Base-by-base conservation (phyloP, 2,797 vertebrate genomes). In the Anguilla pacifica region DNA sequence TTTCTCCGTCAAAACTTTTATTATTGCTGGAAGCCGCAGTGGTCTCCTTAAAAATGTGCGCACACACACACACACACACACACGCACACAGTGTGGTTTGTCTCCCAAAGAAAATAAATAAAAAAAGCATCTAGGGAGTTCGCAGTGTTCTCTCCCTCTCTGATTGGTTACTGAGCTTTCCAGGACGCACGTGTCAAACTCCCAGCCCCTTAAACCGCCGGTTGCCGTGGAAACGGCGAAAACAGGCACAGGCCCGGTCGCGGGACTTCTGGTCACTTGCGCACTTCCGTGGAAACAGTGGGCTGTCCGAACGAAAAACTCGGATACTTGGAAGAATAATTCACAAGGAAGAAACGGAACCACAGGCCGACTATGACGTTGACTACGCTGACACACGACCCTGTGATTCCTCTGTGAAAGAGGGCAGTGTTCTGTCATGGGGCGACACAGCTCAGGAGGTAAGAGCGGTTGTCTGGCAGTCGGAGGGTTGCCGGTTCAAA, bases 211-310 rank as follows among this genome's bases (percentile, higher is more conserved):
- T 82, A 82, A 1, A 59, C 35, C 11, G 55, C 9, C 61, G 86
- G 86, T 25, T 87, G 81, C 79, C 35, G 83, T 35, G 86, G 86
- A 51, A 83, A 87, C 86, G 35, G 22, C 17, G 28, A 87, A 87
- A 51, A 51, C 19, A 82, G 35, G 17, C 74, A 49, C 55, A 64
- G 72, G 46, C 35, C 35, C 35, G 3, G 25, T 35, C 2, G 25
- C 57, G 46, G 6, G 35, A 46, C 74, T 28, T 82, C 35, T 17
- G n/a, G 74, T 59, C 86, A 82, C 13, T 17, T 39, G 10, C 35
- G 11, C 39, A 39, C 28, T 72, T 31, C 11, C 72, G 43, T 39
- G 31, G 72, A 31, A 77, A 77, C 11, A 19, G 5, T 39, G 13
- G 10, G 6, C 72, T 43, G 31, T 15, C 2, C 7, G 35, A 19